Evolutionary conservation across 1,140 invertebrate genomes (phyloP).

Genomic region (Drosophila teissieri): DNA sequence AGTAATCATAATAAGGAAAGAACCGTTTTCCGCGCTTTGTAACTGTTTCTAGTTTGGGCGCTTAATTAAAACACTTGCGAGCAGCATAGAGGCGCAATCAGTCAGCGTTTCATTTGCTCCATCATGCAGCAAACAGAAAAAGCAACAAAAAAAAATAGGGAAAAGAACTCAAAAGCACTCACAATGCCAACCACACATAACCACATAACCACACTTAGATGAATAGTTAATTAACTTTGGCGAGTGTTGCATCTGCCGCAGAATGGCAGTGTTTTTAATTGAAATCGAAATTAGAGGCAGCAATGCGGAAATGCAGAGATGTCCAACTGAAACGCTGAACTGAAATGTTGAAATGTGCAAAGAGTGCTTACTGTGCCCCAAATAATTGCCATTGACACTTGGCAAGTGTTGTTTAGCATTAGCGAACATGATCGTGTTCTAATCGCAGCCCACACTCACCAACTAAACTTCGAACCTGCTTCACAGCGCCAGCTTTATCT

Average conservation of each 20-base stretch:
- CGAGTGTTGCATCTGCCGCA: conserved; percentile 54
- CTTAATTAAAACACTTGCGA: conserved; percentile 57
- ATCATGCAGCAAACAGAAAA: conserved; percentile 10
- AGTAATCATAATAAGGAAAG: conserved; percentile 8
- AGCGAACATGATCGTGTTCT: conserved; percentile 35
- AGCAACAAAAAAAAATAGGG: no score
- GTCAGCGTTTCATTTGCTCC: conserved; percentile 51
- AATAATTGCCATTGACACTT: conserved; percentile 48
- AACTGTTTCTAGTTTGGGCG: conserved; percentile 71
- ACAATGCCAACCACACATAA: conserved; percentile 10
- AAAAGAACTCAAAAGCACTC: neutral
- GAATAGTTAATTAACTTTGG: conserved; percentile 77
- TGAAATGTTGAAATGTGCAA: neutral
- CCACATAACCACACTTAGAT: conserved; percentile 49
- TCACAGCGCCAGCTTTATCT: conserved; percentile 16
- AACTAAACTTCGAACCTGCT: conserved; percentile 19
- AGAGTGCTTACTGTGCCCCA: conserved; percentile 10
- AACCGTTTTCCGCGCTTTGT: conserved; percentile 67
- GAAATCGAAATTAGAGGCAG: conserved; percentile 66
- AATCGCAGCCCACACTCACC: conserved; percentile 12
- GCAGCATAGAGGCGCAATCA: conserved; percentile 55
- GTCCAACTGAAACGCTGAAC: no score
- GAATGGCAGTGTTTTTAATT: conserved; percentile 61
- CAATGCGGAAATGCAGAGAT: conserved; percentile 65
- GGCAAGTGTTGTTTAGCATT: conserved; percentile 25